A percentile compares a stretch with the other conserved stretches of the same genome.
These are phyloP conservation scores for Pipistrellus pygmaeus DNA, from an alignment of 2,797 vertebrate genomes.

Conservation along the genomic window DNA sequence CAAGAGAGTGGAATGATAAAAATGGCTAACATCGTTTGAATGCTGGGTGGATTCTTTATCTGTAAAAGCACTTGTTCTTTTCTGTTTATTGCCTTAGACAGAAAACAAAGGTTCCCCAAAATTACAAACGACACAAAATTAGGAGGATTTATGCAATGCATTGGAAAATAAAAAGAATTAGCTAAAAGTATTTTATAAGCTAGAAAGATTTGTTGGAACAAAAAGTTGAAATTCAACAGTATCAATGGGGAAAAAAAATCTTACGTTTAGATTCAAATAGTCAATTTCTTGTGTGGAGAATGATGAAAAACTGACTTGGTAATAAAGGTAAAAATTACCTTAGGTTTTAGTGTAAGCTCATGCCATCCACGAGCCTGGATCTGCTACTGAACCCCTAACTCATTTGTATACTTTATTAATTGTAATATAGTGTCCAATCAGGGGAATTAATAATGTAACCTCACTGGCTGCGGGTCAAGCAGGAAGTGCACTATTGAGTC, in stretches of 20 bases:
- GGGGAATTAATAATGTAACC: slow-evolving; percentile 23
- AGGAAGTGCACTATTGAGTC: slow-evolving; percentile 48
- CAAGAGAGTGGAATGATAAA: not conserved
- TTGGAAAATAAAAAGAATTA: not conserved
- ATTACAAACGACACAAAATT: slow-evolving; percentile 30
- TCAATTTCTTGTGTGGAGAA: not conserved
- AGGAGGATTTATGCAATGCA: not conserved
- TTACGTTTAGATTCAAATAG: slow-evolving; percentile 37
- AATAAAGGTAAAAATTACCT: not conserved
- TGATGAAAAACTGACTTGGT: not conserved
- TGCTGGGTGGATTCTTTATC: not conserved
- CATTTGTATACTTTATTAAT: not conserved
- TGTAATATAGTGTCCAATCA: slow-evolving; percentile 33
- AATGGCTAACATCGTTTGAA: not conserved
- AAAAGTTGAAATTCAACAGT: slow-evolving; percentile 23
- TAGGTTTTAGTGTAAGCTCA: not conserved
- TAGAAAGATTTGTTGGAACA: not conserved
- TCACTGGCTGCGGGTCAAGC: not conserved
- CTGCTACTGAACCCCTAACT: not conserved
- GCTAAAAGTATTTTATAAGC: not conserved
- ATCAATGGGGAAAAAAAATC: slow-evolving; percentile 17
- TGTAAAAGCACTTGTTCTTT: not conserved
- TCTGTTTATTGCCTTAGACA: slow-evolving; percentile 23
- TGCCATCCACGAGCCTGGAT: not conserved
- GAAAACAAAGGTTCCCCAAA: slow-evolving; percentile 44